Percentiles rank a stretch among this genome's conserved stretches.
phyloP scores from a whole-genome alignment of 2,888 invertebrate genomes.

The Linnaemya tessellans region DNA sequence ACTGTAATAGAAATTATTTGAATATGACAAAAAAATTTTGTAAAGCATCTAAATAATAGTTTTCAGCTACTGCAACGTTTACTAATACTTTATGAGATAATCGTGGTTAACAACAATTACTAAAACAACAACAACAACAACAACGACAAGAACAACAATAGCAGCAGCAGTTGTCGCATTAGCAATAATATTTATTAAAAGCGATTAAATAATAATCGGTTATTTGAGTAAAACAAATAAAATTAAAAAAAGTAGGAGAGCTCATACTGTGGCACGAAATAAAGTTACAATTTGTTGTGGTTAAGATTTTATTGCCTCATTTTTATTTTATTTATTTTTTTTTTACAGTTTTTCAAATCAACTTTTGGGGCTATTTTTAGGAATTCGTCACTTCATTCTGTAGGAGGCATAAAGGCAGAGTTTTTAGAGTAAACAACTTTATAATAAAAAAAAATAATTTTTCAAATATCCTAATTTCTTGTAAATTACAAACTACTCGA shows the following conservation, averaged over 20 bases:
- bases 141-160: not conserved
- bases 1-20: slow-evolving; percentile 26
- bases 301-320: too few relatives aligned
- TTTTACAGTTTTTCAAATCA: too few relatives aligned
- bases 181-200: slow-evolving; percentile 50
- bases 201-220: slow-evolving; percentile 56
- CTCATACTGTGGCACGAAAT: not conserved
- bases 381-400: too few relatives aligned
- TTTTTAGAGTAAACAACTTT: too few relatives aligned
- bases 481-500: too few relatives aligned
- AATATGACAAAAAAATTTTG: slow-evolving; percentile 26
- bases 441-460: too few relatives aligned
- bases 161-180: not conserved
- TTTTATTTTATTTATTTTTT: too few relatives aligned
- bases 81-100: slow-evolving; percentile 34
- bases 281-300: not conserved
- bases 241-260: slow-evolving; percentile 11
- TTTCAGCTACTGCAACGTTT: slow-evolving; percentile 21
- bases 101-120: slow-evolving; percentile 46
- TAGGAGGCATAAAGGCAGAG: too few relatives aligned
- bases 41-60: slow-evolving; percentile 20
- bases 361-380: too few relatives aligned
- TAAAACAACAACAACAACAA: not conserved
- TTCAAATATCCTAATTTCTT: too few relatives aligned
- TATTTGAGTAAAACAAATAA: slow-evolving; percentile 26